Conservation (phyloP, 1,140 invertebrate genomes). For the Trigoniulus corallinus region DNA sequence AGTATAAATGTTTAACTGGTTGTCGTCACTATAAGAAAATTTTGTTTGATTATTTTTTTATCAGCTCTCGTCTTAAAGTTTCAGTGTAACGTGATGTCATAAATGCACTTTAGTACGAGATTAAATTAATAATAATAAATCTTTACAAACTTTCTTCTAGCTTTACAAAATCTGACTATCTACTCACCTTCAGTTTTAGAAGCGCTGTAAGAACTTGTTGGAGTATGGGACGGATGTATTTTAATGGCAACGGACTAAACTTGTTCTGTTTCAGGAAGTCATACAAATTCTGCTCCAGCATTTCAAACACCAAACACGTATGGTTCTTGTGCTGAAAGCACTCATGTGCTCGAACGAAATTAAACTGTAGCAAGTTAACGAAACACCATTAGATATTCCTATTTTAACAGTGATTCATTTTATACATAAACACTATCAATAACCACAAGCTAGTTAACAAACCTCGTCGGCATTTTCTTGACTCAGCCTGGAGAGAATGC, state of each 20-base stretch:
- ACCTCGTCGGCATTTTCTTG: constrained; percentile 97
- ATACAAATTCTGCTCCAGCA: constrained; percentile 99
- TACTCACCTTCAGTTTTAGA: constrained; percentile 80
- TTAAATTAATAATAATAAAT: background rate
- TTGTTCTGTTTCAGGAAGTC: constrained; percentile 99
- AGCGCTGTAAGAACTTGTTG: constrained; percentile 97
- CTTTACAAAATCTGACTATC: no score
- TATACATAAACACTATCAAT: background rate
- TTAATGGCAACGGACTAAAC: constrained; percentile 91
- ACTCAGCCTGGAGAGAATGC: constrained; percentile 88
- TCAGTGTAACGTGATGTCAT: no score
- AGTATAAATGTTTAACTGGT: no score
- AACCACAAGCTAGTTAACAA: constrained; percentile 12
- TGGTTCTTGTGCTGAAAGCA: constrained; percentile 99
- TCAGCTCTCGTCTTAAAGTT: no score
- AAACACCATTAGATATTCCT: background rate
- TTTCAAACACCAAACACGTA: constrained; percentile 98
- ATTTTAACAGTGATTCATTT: background rate
- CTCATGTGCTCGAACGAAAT: constrained; percentile 98
- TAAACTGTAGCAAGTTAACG: constrained; percentile 39
- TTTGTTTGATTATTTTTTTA: no score
- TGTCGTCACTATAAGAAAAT: no score
- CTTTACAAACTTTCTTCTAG: background rate
- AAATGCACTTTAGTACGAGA: background rate
- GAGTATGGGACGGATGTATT: constrained; percentile 95